Evolutionary conservation across 2,888 invertebrate species (phyloP).

Genomic region (Orchesellides sinensis): DNA sequence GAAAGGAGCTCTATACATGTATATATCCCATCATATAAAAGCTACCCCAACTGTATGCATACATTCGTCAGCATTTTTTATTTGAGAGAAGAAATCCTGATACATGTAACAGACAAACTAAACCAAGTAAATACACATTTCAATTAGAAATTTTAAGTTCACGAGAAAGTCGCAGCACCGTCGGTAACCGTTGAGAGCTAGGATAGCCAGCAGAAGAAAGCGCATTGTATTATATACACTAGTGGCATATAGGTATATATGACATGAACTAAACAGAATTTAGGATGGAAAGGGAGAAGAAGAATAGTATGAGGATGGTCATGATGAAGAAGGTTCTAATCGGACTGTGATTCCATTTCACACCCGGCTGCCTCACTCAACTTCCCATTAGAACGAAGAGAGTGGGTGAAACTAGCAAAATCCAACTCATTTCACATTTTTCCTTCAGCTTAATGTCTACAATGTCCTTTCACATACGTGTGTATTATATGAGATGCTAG

Average conservation of each 20-base stretch:
- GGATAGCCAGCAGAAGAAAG: conserved; percentile 10
- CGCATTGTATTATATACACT: too few relatives aligned
- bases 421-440: conserved; percentile 55
- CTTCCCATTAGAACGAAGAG: conserved; percentile 62
- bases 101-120: conserved; percentile 1
- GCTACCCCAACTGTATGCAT: neutral
- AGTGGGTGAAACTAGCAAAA: conserved; percentile 23
- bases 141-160: conserved; percentile 17
- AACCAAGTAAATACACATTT: neutral
- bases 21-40: too few relatives aligned
- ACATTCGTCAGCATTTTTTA: conserved; percentile 24
- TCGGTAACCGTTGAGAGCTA: conserved; percentile 30
- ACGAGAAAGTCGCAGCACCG: conserved; percentile 4
- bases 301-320: conserved; percentile 57
- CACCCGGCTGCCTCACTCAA: conserved; percentile 70
- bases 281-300: conserved; percentile 29
- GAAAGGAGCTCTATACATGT: conserved; percentile 1
- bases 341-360: conserved; percentile 71
- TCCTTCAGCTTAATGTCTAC: conserved; percentile 3
- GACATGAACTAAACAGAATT: conserved; percentile 45
- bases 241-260: conserved; percentile 2
- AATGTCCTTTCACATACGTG: neutral
- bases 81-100: neutral
- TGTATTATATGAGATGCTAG: neutral
- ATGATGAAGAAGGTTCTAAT: conserved; percentile 68